phyloP scores from a whole-genome alignment of 2,113 vertebrate species.

The Lipotes vexillifer region DNA sequence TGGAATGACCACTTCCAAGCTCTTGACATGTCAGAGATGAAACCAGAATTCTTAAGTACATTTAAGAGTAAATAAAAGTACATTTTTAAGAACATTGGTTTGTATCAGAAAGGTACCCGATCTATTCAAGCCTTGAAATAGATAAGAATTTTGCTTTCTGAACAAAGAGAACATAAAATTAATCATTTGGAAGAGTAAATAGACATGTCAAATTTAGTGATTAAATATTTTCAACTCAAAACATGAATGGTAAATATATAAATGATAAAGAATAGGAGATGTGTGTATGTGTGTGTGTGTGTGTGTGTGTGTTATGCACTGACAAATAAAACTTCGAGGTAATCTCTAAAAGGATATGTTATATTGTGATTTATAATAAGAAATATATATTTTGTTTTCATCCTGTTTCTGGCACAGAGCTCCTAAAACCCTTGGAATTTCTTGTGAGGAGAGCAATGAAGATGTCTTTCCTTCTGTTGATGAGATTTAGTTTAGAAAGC shows the following conservation, averaged over 20 bases:
- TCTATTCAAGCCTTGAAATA: not conserved
- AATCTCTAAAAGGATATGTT: not conserved
- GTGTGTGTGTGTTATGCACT: not conserved
- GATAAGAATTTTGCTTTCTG: not conserved
- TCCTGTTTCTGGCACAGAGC: not conserved
- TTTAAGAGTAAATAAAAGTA: not conserved
- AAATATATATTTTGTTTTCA: not conserved
- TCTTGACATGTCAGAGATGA: not conserved
- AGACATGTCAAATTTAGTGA: not conserved
- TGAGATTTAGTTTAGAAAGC: not conserved
- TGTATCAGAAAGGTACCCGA: not conserved
- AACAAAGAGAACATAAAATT: not conserved
- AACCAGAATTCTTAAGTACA: not conserved
- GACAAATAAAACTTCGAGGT: not conserved
- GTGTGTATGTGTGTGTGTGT: not conserved
- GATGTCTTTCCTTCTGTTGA: not conserved
- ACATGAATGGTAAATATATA: not conserved
- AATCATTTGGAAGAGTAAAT: not conserved
- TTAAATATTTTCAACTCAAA: conserved; percentile 1
- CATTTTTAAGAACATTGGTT: not conserved
- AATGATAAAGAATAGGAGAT: not conserved
- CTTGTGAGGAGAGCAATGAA: not conserved
- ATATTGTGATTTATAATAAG: not conserved
- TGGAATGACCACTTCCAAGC: not conserved
- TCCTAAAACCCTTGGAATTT: not conserved